Evolutionary conservation across 2,113 vertebrate species (phyloP), one percentile per base, ranked within the genome.

Genomic region (Reinhardtius hippoglossoides): DNA sequence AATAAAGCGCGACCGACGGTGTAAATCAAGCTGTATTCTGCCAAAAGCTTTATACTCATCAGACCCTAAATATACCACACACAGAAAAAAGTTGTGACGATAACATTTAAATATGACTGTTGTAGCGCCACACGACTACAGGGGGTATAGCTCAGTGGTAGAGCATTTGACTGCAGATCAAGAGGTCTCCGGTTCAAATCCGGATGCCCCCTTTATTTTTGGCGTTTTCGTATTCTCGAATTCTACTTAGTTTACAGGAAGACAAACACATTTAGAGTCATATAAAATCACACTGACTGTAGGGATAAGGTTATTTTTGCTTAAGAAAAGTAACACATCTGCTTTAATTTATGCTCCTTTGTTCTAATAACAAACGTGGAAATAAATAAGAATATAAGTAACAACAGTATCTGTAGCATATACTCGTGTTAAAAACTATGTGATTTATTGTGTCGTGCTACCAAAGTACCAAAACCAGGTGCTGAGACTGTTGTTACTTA

Each of bases 131-230:
- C 1, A 2, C 0, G 35, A 2, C 9, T 0, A 9, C 35, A 37
- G 35, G 94, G 94, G 95, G 94, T 95, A 95, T 96, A 96, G 95
- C 94, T 96, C 95, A 96, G 95, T 95, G 94, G 95, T 95, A 96
- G 95, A 96, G 95, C 95, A 96, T 96, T 96, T 96, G 94, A 95
- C 95, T 95, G 93, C 94, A 95, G 94, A 94, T 95, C 95, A 96
- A 95, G 94, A 95, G 94, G 94, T 96, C 94, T 84, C 93, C 80
- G 90, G 94, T 95, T 96, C 95, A 96, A 96, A 95, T 96, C 95
- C 93, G 89, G 94, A 92, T 96, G 94, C 95, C 94, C 95, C 94
- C 95, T 96, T 46, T 12, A 6, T 2, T 16, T 15, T 50, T 4
- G 3, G 6, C 5, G 16, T 54, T 8, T 54, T 18, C 13, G 8